phyloP scores from a whole-genome alignment of 2,888 invertebrate species.

The Tigriopus californicus region DNA sequence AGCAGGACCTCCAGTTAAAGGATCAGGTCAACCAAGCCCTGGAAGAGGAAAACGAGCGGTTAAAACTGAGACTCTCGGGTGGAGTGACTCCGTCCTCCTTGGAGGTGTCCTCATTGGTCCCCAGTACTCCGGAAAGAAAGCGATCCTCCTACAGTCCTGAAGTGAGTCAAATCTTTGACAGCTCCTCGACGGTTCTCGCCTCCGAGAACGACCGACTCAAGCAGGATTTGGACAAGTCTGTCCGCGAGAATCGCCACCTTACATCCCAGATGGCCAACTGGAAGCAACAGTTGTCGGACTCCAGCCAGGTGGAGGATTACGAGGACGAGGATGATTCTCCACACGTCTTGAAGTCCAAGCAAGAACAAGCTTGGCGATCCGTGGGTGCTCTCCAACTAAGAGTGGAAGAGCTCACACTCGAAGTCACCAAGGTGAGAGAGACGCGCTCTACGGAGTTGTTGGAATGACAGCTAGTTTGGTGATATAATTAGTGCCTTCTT shows the following conservation, averaged over 20 bases:
- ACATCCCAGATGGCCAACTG: conserved; percentile 3
- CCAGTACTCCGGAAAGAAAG: no score
- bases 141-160: neutral
- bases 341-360: conserved; percentile 25
- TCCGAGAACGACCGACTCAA: neutral
- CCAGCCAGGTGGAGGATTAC: conserved; percentile 19
- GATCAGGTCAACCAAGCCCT: neutral
- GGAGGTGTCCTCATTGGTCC: neutral
- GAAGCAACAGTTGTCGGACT: conserved; percentile 8
- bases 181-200: neutral
- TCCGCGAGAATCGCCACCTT: neutral
- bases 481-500: no score
- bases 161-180: neutral
- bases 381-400: conserved; percentile 4
- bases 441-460: no score
- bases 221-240: conserved; percentile 9
- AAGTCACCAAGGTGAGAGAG: conserved; percentile 46
- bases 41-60: neutral
- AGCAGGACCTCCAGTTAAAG: conserved; percentile 2
- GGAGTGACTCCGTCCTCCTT: neutral
- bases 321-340: conserved; percentile 22
- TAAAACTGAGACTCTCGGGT: neutral
- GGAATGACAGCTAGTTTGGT: no score
- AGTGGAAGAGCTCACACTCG: conserved; percentile 57
- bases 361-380: conserved; percentile 24